Base-by-base conservation (phyloP, 2,113 vertebrate species). In the Catharus fuscescens region DNA sequence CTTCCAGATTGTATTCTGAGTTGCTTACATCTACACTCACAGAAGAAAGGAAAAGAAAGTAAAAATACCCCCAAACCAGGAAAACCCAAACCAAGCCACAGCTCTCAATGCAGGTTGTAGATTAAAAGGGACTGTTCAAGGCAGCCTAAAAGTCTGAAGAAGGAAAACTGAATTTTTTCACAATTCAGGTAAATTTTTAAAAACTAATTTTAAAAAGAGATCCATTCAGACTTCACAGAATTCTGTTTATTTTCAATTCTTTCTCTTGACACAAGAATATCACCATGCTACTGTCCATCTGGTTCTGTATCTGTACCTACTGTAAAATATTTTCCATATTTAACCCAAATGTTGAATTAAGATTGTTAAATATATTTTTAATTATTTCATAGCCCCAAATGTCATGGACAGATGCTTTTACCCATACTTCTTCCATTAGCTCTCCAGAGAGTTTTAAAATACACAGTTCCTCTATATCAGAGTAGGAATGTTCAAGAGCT, bases 1-100 rank as follows among this genome's bases (percentile, higher is more conserved):
- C 99, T 91, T 98, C 98, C 94, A 99, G 97, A 79, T 97, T 98
- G 78, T 94, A 96, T 83, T 98, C 97, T 86, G 97, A 92, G 80
- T 88, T 94, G 72, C 90, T 88, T 19, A 87, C 97, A 97, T 96
- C 98, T 97, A 92, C 38, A 91, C 8, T 56, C 86, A 45, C 14
- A 80, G 71, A 62, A 32, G 52, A 36, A 40, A 40, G 40, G 19
- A 61, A 26, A 36, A 36, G 3, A 26, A n/a, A 40, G 25, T 48
- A 26, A 48, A 32, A 73, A 44, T 29, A 53, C 4, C 15, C 34
- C 12, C 28, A 44, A 9, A 21, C 9, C 34, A 74, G 50, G 12
- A 60, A 53, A 42, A 38, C 3, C 4, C 8, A 4, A 82, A 82
- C 21, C 25, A 77, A 66, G 4, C 25, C 57, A 60, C 36, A 70